Evolutionary conservation across 1,140 invertebrate species (phyloP), one percentile per base, ranked within the genome.

Genomic region (Drosophila pandora): DNA sequence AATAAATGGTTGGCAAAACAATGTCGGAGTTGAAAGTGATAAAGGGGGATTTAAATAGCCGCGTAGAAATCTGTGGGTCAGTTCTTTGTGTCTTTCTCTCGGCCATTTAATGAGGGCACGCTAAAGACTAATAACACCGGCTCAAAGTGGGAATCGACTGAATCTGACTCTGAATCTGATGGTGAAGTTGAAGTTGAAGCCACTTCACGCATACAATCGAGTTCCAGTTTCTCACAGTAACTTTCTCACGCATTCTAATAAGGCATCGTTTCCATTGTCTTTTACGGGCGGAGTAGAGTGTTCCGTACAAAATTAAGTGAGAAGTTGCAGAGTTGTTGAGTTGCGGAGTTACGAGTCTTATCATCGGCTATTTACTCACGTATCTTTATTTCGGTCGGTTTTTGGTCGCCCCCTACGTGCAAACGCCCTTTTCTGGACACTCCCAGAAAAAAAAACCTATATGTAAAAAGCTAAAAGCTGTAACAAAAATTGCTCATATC

Each of bases 231-330:
- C 67, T 70, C 67, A 70, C 67, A 57, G 64, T 57, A 45, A 53
- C 67, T 70, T 69, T 60, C 63, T 61, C 59, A 64, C 73, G 73
- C 70, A 59, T 76, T 88, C 69, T 88, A 87, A 87, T 87, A 80
- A 80, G 70, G 56, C 75, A 88, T 76, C 77, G 76, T 75, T 88
- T 76, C 62, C 65, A 88, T 88, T 87, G 83, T 87, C 56, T 82
- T 74, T 68, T 8, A 58, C 17, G 55, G 45, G 52, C 2, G 41
- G 54, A 48, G 50, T 39, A 50, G 68, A 56, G 65, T 79, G 49
- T 49, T 53, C 30, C 47, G 58, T 58, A 64, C 56, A 77, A 64
- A 88, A 87, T 87, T 76, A 87, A 88, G 83, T 88, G 82, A 82
- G 82, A 88, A 87, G 82, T 77, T 60, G 69, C 54, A 7, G 41